Evolutionary conservation across 2,797 vertebrate genomes (phyloP), one percentile per base, ranked within the genome.

Genomic region (Sebastolobus altivelis): DNA sequence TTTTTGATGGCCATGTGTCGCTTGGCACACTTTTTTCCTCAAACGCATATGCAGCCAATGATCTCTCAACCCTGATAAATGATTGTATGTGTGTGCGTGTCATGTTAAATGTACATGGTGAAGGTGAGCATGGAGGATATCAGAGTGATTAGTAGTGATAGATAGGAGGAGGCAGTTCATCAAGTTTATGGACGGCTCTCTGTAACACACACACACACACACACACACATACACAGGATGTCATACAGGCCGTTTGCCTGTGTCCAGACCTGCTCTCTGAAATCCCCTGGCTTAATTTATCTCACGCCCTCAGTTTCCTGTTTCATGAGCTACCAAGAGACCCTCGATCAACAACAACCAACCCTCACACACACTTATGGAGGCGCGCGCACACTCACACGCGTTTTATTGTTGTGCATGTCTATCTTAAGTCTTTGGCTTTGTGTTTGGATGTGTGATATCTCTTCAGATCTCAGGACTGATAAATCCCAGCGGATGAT

Each of bases 221-320:
- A 61, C 72, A 6, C 65, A 74, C 77, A 74, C 77, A 77, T 49
- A 80, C 59, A 83, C 80, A 86, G 87, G 91, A 93, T 92, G 86
- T 91, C 84, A 84, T 83, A 79, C 73, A 27, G 88, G 90, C 87
- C 82, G 49, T 88, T 88, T 80, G 86, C 91, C 83, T 89, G 83
- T 90, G 91, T 91, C 90, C 92, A 93, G 92, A 90, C 93, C 91
- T 93, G 94, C 90, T 92, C 91, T 90, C 87, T 93, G 89, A 95
- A 94, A 94, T 94, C 89, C 90, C 92, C 91, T 18, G 52, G 90
- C 94, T 96, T 96, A 94, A 95, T 95, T 95, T 96, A 94, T 93
- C 91, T 93, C 90, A 93, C 83, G 70, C 91, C 87, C 86, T 89
- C 82, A 91, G 94, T 92, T 95, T 96, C 94, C 93, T 92, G 93